phyloP scores from a whole-genome alignment of 2,113 vertebrate species.

The Psilopsiagon aymara region DNA sequence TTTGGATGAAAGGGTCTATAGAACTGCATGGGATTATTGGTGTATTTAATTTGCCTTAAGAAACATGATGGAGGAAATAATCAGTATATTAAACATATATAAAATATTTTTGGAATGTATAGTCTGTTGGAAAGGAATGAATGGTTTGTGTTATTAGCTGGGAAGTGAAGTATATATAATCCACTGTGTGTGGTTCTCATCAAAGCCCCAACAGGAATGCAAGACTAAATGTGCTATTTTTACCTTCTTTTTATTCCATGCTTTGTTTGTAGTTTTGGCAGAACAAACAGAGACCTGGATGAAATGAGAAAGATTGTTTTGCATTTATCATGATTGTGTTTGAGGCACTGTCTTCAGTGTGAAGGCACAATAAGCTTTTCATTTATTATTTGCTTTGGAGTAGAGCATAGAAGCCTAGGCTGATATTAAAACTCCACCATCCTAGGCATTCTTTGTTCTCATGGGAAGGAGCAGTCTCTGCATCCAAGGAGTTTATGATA shows the following conservation, averaged over 20 bases:
- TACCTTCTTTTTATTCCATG: slow-evolving; percentile 13
- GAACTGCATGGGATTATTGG: slow-evolving; percentile 1
- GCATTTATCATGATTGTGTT: background rate
- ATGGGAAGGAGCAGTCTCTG: background rate
- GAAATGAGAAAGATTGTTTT: slow-evolving; percentile 24
- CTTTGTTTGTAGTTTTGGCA: slow-evolving; percentile 51
- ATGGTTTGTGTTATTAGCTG: slow-evolving; percentile 34
- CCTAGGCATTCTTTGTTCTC: background rate
- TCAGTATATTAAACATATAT: slow-evolving; percentile 38
- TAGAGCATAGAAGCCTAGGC: background rate
- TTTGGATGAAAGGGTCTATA: slow-evolving; percentile 30
- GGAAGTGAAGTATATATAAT: slow-evolving; percentile 50
- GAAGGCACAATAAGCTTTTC: slow-evolving; percentile 1
- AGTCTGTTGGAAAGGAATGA: slow-evolving; percentile 48
- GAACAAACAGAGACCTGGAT: slow-evolving; percentile 21
- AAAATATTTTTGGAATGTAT: slow-evolving; percentile 48
- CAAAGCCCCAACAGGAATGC: slow-evolving; percentile 38
- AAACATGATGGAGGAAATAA: slow-evolving; percentile 44
- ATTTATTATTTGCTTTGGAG: slow-evolving; percentile 29
- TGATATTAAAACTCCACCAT: background rate
- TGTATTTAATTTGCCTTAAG: slow-evolving; percentile 42
- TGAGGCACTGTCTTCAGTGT: background rate
- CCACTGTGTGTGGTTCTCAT: slow-evolving; percentile 50
- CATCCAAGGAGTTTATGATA: background rate
- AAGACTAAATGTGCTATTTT: slow-evolving; percentile 52